phyloP scores from a whole-genome alignment of 2,113 vertebrate genomes.

The Spizaetus ornatus region DNA sequence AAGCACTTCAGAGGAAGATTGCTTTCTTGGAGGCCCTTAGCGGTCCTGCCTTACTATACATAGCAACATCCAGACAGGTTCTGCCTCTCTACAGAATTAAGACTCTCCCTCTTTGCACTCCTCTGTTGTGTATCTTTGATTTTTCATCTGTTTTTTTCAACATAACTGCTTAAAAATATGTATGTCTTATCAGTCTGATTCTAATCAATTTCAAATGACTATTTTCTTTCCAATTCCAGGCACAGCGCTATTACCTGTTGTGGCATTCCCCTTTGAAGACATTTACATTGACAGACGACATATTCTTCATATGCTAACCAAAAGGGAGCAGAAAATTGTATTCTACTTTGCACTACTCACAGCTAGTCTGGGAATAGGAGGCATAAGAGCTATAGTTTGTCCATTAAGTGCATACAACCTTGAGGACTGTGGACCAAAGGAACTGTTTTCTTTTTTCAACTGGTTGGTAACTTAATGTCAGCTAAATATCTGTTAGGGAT shows the following conservation, averaged over 20 bases:
- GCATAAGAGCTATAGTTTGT: constrained; percentile 84
- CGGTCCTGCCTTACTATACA: not conserved
- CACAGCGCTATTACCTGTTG: constrained; percentile 82
- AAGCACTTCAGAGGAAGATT: not conserved
- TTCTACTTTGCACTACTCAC: constrained; percentile 83
- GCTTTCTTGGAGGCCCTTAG: not conserved
- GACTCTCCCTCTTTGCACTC: not conserved
- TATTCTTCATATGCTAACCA: constrained; percentile 69
- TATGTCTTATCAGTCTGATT: not conserved
- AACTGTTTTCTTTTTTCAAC: constrained; percentile 86
- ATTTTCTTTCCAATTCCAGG: constrained; percentile 67
- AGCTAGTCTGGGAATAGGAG: constrained; percentile 82
- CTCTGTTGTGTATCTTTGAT: not conserved
- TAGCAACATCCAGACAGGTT: not conserved
- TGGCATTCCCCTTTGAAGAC: constrained; percentile 90
- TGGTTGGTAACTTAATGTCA: constrained; percentile 72
- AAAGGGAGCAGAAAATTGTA: constrained; percentile 77
- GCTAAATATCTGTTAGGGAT: not conserved
- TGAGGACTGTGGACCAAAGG: constrained; percentile 73
- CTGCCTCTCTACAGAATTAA: not conserved
- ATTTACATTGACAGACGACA: constrained; percentile 80
- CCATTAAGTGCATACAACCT: constrained; percentile 79
- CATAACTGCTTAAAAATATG: not conserved
- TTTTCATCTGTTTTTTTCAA: not conserved
- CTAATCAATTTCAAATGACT: not conserved